phyloP scores from a whole-genome alignment of 2,797 vertebrate genomes.

The Pseudopleuronectes americanus region DNA sequence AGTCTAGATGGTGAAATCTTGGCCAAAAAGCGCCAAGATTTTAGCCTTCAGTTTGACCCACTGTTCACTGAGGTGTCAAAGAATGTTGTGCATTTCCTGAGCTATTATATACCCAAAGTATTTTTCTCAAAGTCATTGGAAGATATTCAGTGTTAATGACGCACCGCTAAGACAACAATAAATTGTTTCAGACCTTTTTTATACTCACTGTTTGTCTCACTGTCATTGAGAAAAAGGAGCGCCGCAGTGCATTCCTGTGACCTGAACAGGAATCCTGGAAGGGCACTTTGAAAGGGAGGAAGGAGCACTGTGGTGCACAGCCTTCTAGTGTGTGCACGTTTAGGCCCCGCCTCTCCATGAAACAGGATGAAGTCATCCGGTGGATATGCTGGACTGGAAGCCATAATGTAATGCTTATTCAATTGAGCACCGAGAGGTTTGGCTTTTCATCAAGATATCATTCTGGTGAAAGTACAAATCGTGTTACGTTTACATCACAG shows the following conservation, averaged over 20 bases:
- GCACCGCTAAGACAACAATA: not conserved
- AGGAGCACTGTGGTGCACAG: slow-evolving; percentile 32
- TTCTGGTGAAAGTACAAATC: slow-evolving; percentile 48
- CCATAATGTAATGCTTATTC: slow-evolving; percentile 41
- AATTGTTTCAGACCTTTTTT: slow-evolving; percentile 4
- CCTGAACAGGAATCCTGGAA: slow-evolving; percentile 64
- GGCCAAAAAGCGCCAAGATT: slow-evolving; percentile 16
- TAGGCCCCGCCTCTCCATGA: slow-evolving; percentile 33
- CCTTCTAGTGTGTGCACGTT: slow-evolving; percentile 23
- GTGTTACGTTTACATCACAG: slow-evolving; percentile 38
- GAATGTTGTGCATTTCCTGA: slow-evolving; percentile 65
- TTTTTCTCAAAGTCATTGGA: slow-evolving; percentile 32
- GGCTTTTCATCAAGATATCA: slow-evolving; percentile 47
- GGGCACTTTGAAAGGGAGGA: slow-evolving; percentile 66
- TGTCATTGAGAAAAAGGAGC: slow-evolving; percentile 27
- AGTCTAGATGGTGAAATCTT: slow-evolving; percentile 29
- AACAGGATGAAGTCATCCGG: slow-evolving; percentile 65
- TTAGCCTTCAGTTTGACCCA: slow-evolving; percentile 37
- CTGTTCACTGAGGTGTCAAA: slow-evolving; percentile 47
- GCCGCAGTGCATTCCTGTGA: slow-evolving; percentile 44
- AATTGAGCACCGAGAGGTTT: slow-evolving; percentile 19
- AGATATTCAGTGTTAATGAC: slow-evolving; percentile 19
- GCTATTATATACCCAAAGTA: slow-evolving; percentile 43
- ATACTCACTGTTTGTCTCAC: not conserved
- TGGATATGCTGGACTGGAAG: slow-evolving; percentile 32